Conservation (phyloP, 2,113 vertebrate species). For the Lasiurus cinereus region DNA sequence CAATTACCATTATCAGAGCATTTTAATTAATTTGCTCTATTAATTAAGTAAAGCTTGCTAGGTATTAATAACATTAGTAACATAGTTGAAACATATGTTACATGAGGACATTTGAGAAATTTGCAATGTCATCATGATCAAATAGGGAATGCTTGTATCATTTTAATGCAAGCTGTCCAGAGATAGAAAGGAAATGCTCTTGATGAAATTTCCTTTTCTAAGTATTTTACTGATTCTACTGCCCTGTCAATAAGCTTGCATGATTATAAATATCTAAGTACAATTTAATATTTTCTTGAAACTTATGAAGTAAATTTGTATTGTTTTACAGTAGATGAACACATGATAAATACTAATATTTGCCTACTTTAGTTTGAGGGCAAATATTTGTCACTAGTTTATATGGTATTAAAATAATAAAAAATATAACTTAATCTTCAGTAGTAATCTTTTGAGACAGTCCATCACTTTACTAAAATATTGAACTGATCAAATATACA, state of each 20-base stretch:
- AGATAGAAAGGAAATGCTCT: neutral
- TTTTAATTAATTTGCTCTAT: neutral
- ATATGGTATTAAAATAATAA: neutral
- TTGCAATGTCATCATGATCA: neutral
- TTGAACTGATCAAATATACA: neutral
- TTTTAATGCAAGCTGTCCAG: neutral
- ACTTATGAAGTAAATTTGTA: neutral
- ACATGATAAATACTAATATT: neutral
- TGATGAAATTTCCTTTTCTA: neutral
- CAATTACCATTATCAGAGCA: neutral
- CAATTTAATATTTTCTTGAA: neutral
- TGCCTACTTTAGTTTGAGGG: neutral
- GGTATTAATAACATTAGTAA: neutral
- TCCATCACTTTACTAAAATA: neutral
- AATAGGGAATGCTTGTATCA: neutral
- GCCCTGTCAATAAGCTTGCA: neutral
- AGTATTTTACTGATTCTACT: neutral
- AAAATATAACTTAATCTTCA: neutral
- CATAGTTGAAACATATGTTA: neutral
- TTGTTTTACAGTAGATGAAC: neutral
- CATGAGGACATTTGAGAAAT: neutral
- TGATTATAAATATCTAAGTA: neutral
- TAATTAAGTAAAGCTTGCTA: conserved; percentile 1
- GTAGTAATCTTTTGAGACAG: neutral
- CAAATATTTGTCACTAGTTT: neutral